Base-by-base conservation (phyloP, 2,888 invertebrate genomes). In the Caenorhabditis sp. region DNA sequence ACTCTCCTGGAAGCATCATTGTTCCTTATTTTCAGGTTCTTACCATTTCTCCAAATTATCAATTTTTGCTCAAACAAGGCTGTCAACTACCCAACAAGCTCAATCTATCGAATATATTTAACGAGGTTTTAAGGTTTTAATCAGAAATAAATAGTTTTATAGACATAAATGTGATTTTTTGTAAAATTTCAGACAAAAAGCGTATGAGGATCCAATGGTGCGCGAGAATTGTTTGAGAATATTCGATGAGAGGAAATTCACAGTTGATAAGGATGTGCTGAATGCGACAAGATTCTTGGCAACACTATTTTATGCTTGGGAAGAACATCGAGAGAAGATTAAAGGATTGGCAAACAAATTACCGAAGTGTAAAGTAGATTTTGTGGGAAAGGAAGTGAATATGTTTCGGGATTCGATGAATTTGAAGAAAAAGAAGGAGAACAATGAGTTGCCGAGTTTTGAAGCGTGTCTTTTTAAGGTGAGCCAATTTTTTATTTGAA, bases 41-140 rank as follows among this genome's bases (percentile, higher is more conserved):
- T 10, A 2, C n/a, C 52, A 21, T n/a, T 50, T 50, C 52, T 8
- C 3, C 23, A 52, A 4, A 1, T 21, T n/a, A 4, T 12, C 21
- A 52, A 21, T 53, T 21, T 21, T 21, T 53, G 25, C 43, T 43
- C 43, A 10, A 43, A 43, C 12, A 43, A 43, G 7, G 43, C 12
- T 43, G 10, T 36, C 17, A 5, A 14, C 12, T 43, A 10, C 43
- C 43, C 14, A 14, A 43, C 3, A 12, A 7, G 17, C 5, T 43
- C 12, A 17, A 14, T 3, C 2, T 21, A 4, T 53, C 21, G 53
- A 53, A 21, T 2, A 53, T 21, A 3, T 1, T 53, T 53, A 31
- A 60, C 20, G 72, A 72, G 65, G 67, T 72, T 68, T 58, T 72
- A 67, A 67, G 72, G 71, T 70, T 70, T 59, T 17, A 26, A 38